Conservation (phyloP, 2,888 invertebrate genomes). For the Catocala fraxini region DNA sequence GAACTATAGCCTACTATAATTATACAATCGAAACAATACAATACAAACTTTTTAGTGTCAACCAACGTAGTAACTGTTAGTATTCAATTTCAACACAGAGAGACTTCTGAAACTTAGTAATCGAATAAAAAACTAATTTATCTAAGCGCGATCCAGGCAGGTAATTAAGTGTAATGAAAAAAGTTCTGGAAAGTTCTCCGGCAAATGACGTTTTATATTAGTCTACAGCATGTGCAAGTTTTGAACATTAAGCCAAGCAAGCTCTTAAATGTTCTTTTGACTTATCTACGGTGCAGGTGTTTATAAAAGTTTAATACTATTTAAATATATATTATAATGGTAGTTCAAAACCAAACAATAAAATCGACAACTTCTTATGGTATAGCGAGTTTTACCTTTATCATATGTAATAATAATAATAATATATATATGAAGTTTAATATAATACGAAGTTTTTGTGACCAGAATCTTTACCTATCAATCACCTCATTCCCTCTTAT, state of each 20-base stretch:
- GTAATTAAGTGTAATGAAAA: conserved; percentile 24
- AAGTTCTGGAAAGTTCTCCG: conserved; percentile 15
- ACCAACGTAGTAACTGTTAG: not conserved
- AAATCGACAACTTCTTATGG: too few species aligned
- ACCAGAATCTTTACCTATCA: too few species aligned
- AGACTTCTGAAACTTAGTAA: not conserved
- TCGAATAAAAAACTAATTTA: conserved; percentile 7
- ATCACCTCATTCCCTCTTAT: too few species aligned
- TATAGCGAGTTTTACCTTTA: too few species aligned
- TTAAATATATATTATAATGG: too few species aligned
- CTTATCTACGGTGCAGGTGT: not conserved
- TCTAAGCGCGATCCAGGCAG: not conserved
- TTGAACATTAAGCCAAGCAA: not conserved
- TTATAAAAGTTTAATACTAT: not conserved
- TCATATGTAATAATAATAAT: too few species aligned
- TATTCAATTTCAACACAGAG: not conserved
- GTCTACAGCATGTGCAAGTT: not conserved
- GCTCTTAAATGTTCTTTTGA: not conserved
- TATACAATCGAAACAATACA: too few species aligned
- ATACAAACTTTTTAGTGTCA: too few species aligned
- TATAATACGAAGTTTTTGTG: too few species aligned
- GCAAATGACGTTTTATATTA: conserved; percentile 1
- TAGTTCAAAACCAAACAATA: too few species aligned
- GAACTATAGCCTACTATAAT: too few species aligned
- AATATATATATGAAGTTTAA: too few species aligned